phyloP scores from a whole-genome alignment of 2,113 vertebrate species.

The Sciurus niger region DNA sequence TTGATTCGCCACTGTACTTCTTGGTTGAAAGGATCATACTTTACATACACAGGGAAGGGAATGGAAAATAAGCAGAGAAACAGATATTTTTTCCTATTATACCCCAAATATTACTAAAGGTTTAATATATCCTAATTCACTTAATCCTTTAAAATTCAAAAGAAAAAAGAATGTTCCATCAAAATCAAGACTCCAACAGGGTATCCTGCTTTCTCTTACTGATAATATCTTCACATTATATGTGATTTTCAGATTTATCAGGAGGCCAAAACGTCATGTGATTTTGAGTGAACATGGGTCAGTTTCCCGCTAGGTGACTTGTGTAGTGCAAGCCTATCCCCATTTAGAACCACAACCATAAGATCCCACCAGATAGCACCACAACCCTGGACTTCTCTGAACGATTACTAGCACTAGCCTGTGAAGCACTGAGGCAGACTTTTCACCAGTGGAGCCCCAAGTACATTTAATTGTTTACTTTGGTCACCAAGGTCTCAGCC shows the following conservation, averaged over 20 bases:
- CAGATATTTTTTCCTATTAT: neutral
- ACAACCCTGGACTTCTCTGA: neutral
- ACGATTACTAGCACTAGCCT: neutral
- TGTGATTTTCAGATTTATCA: neutral
- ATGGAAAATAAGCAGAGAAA: neutral
- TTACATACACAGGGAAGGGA: neutral
- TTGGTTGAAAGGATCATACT: neutral
- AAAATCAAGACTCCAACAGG: neutral
- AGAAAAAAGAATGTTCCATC: neutral
- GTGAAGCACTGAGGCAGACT: neutral
- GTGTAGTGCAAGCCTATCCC: neutral
- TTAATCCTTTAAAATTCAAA: neutral
- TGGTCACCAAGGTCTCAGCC: neutral
- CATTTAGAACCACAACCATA: neutral
- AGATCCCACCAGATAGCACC: neutral
- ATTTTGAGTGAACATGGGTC: neutral
- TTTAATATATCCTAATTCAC: conserved; percentile 6
- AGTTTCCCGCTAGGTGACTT: neutral
- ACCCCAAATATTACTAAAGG: neutral
- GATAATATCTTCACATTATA: neutral
- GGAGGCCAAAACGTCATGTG: neutral
- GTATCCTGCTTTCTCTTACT: neutral
- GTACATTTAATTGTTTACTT: neutral
- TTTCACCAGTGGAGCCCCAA: neutral
- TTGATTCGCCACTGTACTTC: neutral